Conservation (phyloP, 2,888 invertebrate species). For the Volucella inflata region DNA sequence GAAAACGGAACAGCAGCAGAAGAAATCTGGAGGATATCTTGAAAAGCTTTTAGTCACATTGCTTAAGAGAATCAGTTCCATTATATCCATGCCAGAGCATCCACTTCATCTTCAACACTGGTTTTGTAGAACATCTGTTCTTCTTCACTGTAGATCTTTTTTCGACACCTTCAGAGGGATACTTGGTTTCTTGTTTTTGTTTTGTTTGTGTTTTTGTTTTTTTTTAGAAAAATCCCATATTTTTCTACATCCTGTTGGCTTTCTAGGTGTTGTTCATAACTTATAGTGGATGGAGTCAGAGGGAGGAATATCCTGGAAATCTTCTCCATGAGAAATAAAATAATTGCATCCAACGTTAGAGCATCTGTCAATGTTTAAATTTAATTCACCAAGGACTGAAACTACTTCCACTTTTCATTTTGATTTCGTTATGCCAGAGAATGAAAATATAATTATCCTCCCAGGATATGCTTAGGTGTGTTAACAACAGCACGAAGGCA, state of each 20-base stretch:
- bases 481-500: neutral
- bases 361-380: constrained; percentile 40
- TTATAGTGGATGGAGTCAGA: too few species aligned
- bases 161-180: constrained; percentile 38
- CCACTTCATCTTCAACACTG: constrained; percentile 18
- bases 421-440: constrained; percentile 2
- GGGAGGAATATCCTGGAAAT: neutral
- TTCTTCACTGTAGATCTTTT: constrained; percentile 2
- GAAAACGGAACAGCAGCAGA: constrained; percentile 14
- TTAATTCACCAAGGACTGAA: constrained; percentile 19
- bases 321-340: constrained; percentile 21
- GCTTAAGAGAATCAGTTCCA: constrained; percentile 72
- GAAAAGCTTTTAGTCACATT: constrained; percentile 75
- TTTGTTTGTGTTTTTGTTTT: constrained; percentile 1
- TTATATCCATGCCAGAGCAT: constrained; percentile 51
- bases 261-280: too few species aligned
- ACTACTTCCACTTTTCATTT: constrained; percentile 18
- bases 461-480: constrained; percentile 1
- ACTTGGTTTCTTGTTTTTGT: constrained; percentile 28
- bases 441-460: constrained; percentile 40
- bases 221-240: constrained; percentile 53
- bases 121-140: constrained; percentile 21
- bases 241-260: constrained; percentile 51
- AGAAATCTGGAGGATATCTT: constrained; percentile 67
- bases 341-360: constrained; percentile 59